phyloP scores from a whole-genome alignment of 2,888 invertebrate species.

The Calephelis perditalis region DNA sequence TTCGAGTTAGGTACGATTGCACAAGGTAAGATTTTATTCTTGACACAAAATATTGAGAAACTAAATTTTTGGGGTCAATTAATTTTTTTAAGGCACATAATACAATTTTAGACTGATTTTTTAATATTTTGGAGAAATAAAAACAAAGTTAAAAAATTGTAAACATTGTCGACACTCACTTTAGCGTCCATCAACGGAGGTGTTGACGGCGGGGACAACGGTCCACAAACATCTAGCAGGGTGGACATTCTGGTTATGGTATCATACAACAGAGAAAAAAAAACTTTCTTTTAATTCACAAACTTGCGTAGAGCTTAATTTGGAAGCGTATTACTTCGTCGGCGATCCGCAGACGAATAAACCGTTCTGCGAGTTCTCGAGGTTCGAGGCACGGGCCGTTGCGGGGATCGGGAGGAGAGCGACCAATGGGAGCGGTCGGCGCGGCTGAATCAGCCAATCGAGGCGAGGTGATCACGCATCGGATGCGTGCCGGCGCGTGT shows the following conservation, averaged over 20 bases:
- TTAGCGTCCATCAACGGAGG: slow-evolving; percentile 81
- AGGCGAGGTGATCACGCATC: slow-evolving; percentile 81
- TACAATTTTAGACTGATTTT: neutral
- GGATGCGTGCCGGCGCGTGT: slow-evolving; percentile 86
- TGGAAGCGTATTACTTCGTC: slow-evolving; percentile 66
- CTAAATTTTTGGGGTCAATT: slow-evolving; percentile 26
- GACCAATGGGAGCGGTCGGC: slow-evolving; percentile 84
- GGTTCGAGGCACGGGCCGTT: slow-evolving; percentile 65
- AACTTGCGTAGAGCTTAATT: slow-evolving; percentile 48
- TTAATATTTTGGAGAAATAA: neutral
- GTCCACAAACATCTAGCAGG: slow-evolving; percentile 69
- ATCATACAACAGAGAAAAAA: slow-evolving; percentile 61
- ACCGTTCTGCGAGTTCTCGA: slow-evolving; percentile 59
- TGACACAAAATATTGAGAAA: slow-evolving; percentile 24
- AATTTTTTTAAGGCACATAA: slow-evolving; percentile 17
- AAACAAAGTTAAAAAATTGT: slow-evolving; percentile 15
- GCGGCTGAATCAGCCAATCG: slow-evolving; percentile 83
- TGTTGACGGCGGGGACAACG: slow-evolving; percentile 84
- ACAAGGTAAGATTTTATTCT: slow-evolving; percentile 41
- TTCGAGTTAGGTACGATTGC: slow-evolving; percentile 47
- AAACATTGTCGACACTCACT: slow-evolving; percentile 58
- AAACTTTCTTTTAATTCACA: slow-evolving; percentile 66
- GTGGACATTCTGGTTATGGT: slow-evolving; percentile 60
- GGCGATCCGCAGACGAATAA: slow-evolving; percentile 72
- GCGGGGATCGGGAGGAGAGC: slow-evolving; percentile 71